Conservation (phyloP, 2,113 vertebrate species). For the Alosa alosa region DNA sequence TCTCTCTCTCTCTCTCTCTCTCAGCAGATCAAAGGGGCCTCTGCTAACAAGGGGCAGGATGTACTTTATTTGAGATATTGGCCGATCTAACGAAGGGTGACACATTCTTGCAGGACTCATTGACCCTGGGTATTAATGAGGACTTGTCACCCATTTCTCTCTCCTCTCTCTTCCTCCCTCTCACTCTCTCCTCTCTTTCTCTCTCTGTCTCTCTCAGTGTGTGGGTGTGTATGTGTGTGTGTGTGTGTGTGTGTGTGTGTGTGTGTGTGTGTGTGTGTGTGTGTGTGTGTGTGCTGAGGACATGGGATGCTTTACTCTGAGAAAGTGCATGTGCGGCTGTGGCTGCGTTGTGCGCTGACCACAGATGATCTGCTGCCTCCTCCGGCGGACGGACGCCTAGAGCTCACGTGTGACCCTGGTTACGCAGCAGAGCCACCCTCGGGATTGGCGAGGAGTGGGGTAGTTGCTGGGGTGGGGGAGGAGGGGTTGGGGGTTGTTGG, state of each 20-base stretch:
- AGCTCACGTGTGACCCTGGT: not conserved
- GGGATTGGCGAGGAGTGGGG: not conserved
- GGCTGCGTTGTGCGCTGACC: not conserved
- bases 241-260: too few species aligned
- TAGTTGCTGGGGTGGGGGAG: too few species aligned
- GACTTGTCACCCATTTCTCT: not conserved
- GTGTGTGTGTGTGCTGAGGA: not conserved
- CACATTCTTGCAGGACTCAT: constrained; percentile 3
- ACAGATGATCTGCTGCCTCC: not conserved
- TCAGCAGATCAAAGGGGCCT: not conserved
- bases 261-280: too few species aligned
- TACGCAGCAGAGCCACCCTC: not conserved
- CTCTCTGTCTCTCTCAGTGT: not conserved
- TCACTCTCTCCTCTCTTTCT: not conserved
- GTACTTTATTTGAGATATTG: not conserved
- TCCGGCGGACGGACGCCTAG: not conserved
- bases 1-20: not conserved
- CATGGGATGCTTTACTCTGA: not conserved
- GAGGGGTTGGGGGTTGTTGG: not conserved
- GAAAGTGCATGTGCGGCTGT: not conserved
- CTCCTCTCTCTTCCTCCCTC: not conserved
- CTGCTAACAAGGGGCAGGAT: not conserved
- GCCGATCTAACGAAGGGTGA: not conserved
- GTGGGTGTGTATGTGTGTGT: not conserved
- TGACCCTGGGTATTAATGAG: constrained; percentile 2